Conservation (phyloP, 2,888 invertebrate species). For the Limnephilus rhombicus region DNA sequence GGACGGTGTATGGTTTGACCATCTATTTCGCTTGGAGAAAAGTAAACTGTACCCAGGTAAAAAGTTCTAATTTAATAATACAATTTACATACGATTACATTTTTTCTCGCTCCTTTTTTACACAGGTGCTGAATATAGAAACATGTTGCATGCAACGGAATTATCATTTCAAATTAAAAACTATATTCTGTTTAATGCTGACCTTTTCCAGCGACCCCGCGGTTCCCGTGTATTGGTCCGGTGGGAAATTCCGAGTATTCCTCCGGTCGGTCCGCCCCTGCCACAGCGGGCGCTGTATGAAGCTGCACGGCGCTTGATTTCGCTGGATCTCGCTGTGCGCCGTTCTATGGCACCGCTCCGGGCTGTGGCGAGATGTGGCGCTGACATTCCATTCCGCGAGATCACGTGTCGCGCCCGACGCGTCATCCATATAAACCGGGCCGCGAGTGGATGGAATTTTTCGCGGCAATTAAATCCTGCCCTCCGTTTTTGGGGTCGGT, state of each 20-base stretch:
- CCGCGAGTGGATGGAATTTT: conserved; percentile 46
- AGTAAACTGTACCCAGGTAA: too few species aligned
- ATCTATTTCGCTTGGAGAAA: too few species aligned
- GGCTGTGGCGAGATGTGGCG: conserved; percentile 10
- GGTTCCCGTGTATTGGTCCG: neutral
- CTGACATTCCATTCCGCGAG: conserved; percentile 54
- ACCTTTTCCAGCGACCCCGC: neutral
- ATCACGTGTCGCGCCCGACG: conserved; percentile 50
- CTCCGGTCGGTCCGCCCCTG: neutral
- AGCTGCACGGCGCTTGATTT: too few species aligned
- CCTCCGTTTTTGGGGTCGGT: conserved; percentile 26
- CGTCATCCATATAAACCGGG: conserved; percentile 48
- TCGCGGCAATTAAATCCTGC: conserved; percentile 59
- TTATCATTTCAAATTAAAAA: too few species aligned
- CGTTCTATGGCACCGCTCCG: neutral
- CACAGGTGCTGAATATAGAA: too few species aligned
- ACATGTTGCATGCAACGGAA: too few species aligned
- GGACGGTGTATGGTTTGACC: too few species aligned
- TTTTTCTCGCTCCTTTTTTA: too few species aligned
- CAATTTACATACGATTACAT: too few species aligned
- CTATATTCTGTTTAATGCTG: neutral
- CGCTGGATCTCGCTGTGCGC: neutral
- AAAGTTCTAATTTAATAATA: too few species aligned
- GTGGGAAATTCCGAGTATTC: neutral
- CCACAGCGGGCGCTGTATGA: neutral